Base-by-base conservation (phyloP, 2,113 vertebrate genomes). In the Crotophaga sulcirostris region DNA sequence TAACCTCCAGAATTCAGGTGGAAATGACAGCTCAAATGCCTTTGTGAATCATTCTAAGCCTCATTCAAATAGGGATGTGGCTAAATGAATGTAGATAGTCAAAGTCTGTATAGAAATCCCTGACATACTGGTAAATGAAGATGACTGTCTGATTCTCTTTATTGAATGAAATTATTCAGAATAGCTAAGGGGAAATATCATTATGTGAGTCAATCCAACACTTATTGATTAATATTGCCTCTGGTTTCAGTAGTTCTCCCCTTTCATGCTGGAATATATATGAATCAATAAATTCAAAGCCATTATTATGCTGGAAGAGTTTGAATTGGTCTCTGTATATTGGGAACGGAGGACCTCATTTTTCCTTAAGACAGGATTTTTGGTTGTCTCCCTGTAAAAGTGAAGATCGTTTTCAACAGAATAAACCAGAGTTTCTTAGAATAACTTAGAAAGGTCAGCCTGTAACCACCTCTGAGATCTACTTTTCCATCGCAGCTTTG, bases 131-230 rank as follows among this genome's bases (percentile, higher is more conserved):
- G 80, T 92, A 94, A 95, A 84, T 89, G 63, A 92, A 97, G 93
- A 91, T 69, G 51, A 85, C 44, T 67, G 11, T 75, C 56, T 86
- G 31, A 72, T 90, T 93, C 87, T 89, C 47, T 84, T 85, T 85
- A 19, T 16, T 80, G 70, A 96, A 95, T 73, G 44, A 96, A 97
- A 88, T 91, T 63, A 81, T 94, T 96, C 66, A 76, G 70, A 93
- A 75, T 52, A 78, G 68, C 63, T 94, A 62, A 87, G n/a, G 64
- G 60, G 64, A 87, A 96, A 92, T 92, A 75, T 62, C 67, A 63
- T 87, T 84, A 75, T 59, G 16, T 87, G 80, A 92, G 89, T 81
- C 66, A 86, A 17, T 84, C 47, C 26, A 84, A 64, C 11, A 55
- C 12, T 81, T 90, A 60, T 23, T 63, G 93, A 80, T 69, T 83